Base-by-base conservation (phyloP, 2,797 vertebrate species). In the Alectoris magna region DNA sequence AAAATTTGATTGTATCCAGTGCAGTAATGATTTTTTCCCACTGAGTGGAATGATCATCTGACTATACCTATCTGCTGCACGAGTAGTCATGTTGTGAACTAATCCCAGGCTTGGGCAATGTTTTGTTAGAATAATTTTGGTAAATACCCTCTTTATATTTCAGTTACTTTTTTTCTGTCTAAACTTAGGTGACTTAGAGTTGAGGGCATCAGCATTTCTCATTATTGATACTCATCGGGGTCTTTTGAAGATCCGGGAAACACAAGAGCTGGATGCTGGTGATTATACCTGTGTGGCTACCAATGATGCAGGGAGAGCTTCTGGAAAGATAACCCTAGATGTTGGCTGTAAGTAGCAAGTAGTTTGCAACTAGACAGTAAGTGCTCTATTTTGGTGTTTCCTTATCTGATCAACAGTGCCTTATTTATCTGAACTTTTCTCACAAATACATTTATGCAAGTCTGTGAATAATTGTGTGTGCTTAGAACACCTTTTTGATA, bases 231-330 rank as follows among this genome's bases (percentile, higher is more conserved):
- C 79, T n/a, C 74, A 96, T 34, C 93, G 85, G 60, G 99, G 99
- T n/a, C 97, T 97, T 34, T 64, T 99, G 94, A 99, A 97, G 93
- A 99, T 99, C 93, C 98, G 97, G 88, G 98, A 98, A 94, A 98
- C 98, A 5, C 98, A 98, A 93, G 98, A 98, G 31, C 87, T 96
- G 17, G 98, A 99, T 93, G 98, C 98, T 64, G 99, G 99, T 55
- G 98, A 99, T 63, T 99, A 99, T 94, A 98, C 95, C 1, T 99
- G 99, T n/a, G 96, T 99, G 58, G 99, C 99, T 34, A 96, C 97
- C 72, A 99, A 99, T 31, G 96, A 98, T 56, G 99, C 99, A 12
- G 99, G 99, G 84, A 98, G 96, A 36, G 98, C 98, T 8, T 98
- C 98, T 68, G 99, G 98, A 71, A 98, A 97, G 95, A 98, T 99